phyloP scores from a whole-genome alignment of 1,140 invertebrate species.

The Drosophila watanabei region DNA sequence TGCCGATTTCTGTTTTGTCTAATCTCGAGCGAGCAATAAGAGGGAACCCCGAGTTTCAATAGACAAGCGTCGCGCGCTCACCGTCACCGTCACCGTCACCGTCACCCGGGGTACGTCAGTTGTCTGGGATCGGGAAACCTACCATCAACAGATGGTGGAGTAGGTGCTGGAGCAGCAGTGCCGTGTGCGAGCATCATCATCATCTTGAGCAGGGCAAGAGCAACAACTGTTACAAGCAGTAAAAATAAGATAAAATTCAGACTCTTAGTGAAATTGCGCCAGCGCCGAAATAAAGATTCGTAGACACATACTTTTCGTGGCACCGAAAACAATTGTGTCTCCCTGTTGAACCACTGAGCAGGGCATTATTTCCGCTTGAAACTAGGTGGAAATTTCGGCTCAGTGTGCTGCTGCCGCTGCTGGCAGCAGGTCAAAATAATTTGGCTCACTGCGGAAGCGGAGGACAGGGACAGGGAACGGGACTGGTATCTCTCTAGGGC shows the following conservation, averaged over 20 bases:
- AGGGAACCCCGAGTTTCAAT: slow-evolving; percentile 15
- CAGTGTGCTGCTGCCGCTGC: slow-evolving; percentile 42
- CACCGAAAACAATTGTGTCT: slow-evolving; percentile 36
- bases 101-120: slow-evolving; percentile 54
- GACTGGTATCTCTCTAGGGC: slow-evolving; percentile 46
- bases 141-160: slow-evolving; percentile 76
- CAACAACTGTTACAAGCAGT: slow-evolving; percentile 77
- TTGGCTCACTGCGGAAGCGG: slow-evolving; percentile 67
- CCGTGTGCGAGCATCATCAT: slow-evolving; percentile 18
- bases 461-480: slow-evolving; percentile 20
- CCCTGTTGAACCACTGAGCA: background rate
- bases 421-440: slow-evolving; percentile 70
- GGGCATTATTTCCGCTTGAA: background rate
- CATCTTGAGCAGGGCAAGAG: slow-evolving; percentile 18
- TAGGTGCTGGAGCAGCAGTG: slow-evolving; percentile 46
- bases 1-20: background rate
- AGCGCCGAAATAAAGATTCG: slow-evolving; percentile 58
- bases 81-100: slow-evolving; percentile 7
- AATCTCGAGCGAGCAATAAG: background rate
- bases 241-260: slow-evolving; percentile 78
- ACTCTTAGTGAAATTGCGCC: slow-evolving; percentile 67
- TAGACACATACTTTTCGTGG: slow-evolving; percentile 44
- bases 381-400: slow-evolving; percentile 13
- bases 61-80: slow-evolving; percentile 46
- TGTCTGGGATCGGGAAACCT: slow-evolving; percentile 43